Evolutionary conservation across 2,797 vertebrate genomes (phyloP).

Genomic region (Lepus townsendii): DNA sequence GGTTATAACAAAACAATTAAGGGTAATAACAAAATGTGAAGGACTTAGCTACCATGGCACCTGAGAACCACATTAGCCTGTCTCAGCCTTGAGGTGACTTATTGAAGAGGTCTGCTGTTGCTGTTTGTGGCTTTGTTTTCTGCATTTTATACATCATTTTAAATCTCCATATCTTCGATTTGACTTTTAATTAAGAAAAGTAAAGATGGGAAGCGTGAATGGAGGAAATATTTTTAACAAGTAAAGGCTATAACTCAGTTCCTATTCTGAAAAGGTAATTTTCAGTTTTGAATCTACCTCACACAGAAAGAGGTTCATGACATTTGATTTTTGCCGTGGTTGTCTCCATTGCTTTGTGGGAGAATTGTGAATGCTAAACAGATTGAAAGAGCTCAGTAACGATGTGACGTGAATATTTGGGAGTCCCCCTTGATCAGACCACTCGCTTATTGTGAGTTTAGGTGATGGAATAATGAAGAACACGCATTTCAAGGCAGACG

Average conservation of each 20-base stretch:
- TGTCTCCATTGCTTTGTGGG: constrained; percentile 12
- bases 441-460: background rate
- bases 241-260: background rate
- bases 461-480: background rate
- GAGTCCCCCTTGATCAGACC: background rate
- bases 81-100: background rate
- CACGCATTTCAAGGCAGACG: background rate
- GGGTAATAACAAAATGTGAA: background rate
- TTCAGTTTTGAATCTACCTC: background rate
- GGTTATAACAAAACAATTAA: background rate
- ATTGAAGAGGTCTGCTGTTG: background rate
- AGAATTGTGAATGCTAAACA: constrained; percentile 21
- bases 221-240: constrained; percentile 44
- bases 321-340: constrained; percentile 39
- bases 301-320: background rate
- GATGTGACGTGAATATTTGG: background rate
- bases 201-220: background rate
- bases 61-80: background rate
- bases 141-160: background rate
- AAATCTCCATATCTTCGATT: background rate
- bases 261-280: background rate
- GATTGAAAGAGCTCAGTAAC: background rate
- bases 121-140: background rate
- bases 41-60: background rate
- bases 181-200: constrained; percentile 26